Conservation (phyloP, 2,797 vertebrate species). For the Poeciliopsis gracilis region DNA sequence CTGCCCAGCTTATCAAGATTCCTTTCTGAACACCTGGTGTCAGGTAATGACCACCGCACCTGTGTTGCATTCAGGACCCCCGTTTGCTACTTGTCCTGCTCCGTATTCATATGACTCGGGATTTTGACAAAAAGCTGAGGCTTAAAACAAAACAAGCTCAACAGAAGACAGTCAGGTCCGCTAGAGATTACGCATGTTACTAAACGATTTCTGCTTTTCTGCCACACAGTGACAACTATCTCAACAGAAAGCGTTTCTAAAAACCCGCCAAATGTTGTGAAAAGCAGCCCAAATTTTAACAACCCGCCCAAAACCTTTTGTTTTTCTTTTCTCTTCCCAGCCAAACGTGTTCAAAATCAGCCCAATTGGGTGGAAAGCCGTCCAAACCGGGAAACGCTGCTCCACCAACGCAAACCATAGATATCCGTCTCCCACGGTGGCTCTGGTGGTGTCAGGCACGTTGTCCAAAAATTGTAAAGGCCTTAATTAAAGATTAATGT, state of each 20-base stretch:
- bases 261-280: no score
- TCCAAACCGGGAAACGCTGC: background rate
- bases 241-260: no score
- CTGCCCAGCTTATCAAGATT: background rate
- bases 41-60: background rate
- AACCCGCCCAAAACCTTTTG: no score
- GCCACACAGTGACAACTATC: no score
- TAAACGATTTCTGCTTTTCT: no score
- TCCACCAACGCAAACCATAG: constrained; percentile 27
- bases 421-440: constrained; percentile 54
- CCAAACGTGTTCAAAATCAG: no score
- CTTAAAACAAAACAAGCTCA: constrained; percentile 63
- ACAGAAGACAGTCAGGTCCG: constrained; percentile 32
- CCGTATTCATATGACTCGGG: background rate
- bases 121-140: constrained; percentile 41
- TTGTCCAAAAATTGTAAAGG: constrained; percentile 65
- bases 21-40: background rate
- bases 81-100: background rate
- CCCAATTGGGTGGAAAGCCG: no score
- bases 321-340: no score
- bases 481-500: constrained; percentile 83
- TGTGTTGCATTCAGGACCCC: background rate
- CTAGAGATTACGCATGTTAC: background rate
- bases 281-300: no score
- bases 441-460: constrained; percentile 56